Base-by-base conservation (phyloP, 2,113 vertebrate genomes). In the Merops nubicus region DNA sequence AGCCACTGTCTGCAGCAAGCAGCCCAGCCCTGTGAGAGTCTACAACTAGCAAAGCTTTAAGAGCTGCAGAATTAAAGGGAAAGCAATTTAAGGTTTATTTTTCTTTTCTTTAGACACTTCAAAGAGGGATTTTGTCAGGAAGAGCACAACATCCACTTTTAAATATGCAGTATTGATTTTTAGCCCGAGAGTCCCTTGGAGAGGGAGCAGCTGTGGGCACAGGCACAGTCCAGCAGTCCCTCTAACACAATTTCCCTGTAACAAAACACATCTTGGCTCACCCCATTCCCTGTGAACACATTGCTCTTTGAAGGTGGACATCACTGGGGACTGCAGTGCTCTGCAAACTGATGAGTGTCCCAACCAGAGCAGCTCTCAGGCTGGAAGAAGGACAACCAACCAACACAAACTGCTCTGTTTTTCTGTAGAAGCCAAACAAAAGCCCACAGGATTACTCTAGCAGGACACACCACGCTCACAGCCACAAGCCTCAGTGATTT, bases 401-500 rank as follows among this genome's bases (percentile, higher is more conserved):
- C 42, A 70, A 85, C 6, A 2, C 45, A 83, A 92, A 63, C 19
- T 42, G 45, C 50, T 95, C 64, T 96, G 70, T 62, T 91, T 87
- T 69, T 57, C 88, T 84, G 73, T 6, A 88, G 85, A 74, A 92
- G 74, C 23, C 85, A 67, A 94, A 91, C 34, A 47, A 93, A 94
- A 96, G 85, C 54, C 59, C 6, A 3, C 48, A 47, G 34, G 75
- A 85, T 63, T 31, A 72, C 26, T 77, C 23, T 63, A 79, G 76
- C 3, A 64, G 62, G 47, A 78, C 38, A 22, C 3, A 76, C 22
- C 87, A 80, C 1, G 16, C 25, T 60, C 60, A 45, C 25, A 78
- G 68, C 50, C 54, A n/a, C n/a, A 31, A 89, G 12, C 51, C 43
- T 92, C 63, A 36, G 11, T 10, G 68, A 63, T 47, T 91, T 84